Percentiles rank a stretch among this genome's conserved stretches.
phyloP scores from a whole-genome alignment of 1,140 invertebrate genomes.

The Lanistes nyassanus region DNA sequence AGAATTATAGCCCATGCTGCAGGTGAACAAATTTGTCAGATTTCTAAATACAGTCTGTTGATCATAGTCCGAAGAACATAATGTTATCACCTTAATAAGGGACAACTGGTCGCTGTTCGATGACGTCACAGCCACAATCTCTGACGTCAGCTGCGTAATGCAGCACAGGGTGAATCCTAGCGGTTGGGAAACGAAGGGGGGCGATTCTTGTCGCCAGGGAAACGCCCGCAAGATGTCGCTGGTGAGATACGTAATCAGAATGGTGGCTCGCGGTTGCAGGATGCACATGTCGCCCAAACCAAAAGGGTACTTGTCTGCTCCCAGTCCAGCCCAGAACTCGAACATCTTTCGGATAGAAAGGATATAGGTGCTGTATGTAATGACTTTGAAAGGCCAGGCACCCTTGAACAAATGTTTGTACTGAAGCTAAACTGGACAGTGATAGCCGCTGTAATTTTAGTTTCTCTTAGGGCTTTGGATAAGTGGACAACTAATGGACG shows the following conservation, averaged over 20 bases:
- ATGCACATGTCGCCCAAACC: constrained; percentile 15
- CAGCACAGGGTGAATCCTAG: constrained; percentile 8
- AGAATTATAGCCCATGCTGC: no score
- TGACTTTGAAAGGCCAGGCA: no score
- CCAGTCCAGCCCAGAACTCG: constrained; percentile 11
- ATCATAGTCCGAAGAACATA: no score
- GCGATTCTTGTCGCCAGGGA: constrained; percentile 9
- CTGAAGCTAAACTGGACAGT: no score
- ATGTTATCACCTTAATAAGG: neutral
- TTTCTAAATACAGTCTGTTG: no score
- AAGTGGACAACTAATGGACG: no score
- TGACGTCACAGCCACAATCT: constrained; percentile 8
- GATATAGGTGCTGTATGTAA: no score
- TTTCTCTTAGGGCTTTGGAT: no score
- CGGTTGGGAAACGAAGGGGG: constrained; percentile 10
- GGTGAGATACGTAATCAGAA: constrained; percentile 8
- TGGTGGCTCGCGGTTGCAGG: neutral
- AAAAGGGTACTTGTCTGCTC: constrained; percentile 11
- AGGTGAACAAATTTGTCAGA: no score
- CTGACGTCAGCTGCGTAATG: constrained; percentile 6
- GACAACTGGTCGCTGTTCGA: constrained; percentile 13
- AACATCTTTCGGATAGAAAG: constrained; percentile 3
- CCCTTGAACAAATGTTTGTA: no score
- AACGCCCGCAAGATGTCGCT: constrained; percentile 18
- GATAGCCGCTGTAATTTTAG: no score